Percentiles rank a stretch among this genome's conserved stretches.
Evolutionary conservation across 2,113 vertebrate genomes (phyloP).

Genomic region (Siniperca chuatsi): DNA sequence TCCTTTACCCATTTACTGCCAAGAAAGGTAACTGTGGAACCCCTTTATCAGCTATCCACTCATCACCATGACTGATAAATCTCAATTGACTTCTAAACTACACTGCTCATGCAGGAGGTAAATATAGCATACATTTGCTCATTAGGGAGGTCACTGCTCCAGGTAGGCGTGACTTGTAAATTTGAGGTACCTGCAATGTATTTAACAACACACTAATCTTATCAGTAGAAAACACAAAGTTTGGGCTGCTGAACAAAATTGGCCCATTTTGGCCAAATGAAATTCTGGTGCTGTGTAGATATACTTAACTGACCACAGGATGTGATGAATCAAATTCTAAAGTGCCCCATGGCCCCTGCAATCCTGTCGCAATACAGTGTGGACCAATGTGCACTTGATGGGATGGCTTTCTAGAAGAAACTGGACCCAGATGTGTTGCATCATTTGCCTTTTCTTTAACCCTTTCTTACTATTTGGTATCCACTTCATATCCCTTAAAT

Average conservation of each 20-base stretch:
- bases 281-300: not conserved
- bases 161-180: not conserved
- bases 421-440: not conserved
- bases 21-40: no score
- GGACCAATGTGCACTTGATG: not conserved
- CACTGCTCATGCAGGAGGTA: not conserved
- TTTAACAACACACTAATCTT: not conserved
- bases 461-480: not conserved
- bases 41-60: no score
- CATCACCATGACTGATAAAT: no score
- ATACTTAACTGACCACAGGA: not conserved
- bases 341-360: not conserved
- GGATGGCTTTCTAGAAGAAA: not conserved
- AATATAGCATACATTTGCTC: not conserved
- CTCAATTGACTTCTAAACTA: not conserved
- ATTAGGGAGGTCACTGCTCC: not conserved
- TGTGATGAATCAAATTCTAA: conserved; percentile 14
- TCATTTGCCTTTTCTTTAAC: not conserved
- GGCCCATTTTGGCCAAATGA: not conserved
- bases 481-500: not conserved
- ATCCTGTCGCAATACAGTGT: not conserved
- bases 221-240: conserved; percentile 12
- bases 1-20: not conserved
- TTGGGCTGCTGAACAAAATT: not conserved
- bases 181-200: not conserved